Percentiles rank a stretch among this genome's conserved stretches.
Conservation (phyloP, 2,797 vertebrate genomes). For the Mergus octosetaceus region DNA sequence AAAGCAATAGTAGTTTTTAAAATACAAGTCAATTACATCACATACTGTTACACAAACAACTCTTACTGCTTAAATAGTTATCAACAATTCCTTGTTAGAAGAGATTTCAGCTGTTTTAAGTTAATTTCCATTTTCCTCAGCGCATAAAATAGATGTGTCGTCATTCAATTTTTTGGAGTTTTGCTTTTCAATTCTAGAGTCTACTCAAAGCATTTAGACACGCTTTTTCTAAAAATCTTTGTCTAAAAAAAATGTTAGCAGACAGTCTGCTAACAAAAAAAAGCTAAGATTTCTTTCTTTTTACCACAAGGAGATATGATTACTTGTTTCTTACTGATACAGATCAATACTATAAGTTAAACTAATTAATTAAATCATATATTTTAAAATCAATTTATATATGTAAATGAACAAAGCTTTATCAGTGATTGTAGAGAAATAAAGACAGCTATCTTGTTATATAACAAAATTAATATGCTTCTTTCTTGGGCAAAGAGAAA, state of each 20-base stretch:
- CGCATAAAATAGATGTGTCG: background rate
- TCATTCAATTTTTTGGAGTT: background rate
- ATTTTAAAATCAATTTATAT: background rate
- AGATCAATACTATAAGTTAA: background rate
- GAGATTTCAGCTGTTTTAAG: conserved; percentile 41
- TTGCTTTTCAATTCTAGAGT: background rate
- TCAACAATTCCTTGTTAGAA: background rate
- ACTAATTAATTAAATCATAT: background rate
- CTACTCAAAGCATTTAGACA: background rate
- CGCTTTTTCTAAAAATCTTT: too few species aligned
- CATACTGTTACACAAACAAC: background rate
- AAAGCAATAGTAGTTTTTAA: conserved; percentile 33
- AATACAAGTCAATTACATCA: conserved; percentile 17
- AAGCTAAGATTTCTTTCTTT: background rate
- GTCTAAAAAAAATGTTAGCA: background rate
- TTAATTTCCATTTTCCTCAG: conserved; percentile 56
- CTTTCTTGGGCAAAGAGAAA: background rate
- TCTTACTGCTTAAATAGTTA: background rate
- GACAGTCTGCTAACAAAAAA: background rate
- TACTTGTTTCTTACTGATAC: background rate
- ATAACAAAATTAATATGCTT: background rate
- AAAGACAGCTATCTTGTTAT: background rate
- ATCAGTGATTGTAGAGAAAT: background rate
- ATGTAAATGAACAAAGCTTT: background rate
- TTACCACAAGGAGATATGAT: background rate